Conservation (phyloP, 2,888 invertebrate genomes). For the Strigamia maritima region DNA sequence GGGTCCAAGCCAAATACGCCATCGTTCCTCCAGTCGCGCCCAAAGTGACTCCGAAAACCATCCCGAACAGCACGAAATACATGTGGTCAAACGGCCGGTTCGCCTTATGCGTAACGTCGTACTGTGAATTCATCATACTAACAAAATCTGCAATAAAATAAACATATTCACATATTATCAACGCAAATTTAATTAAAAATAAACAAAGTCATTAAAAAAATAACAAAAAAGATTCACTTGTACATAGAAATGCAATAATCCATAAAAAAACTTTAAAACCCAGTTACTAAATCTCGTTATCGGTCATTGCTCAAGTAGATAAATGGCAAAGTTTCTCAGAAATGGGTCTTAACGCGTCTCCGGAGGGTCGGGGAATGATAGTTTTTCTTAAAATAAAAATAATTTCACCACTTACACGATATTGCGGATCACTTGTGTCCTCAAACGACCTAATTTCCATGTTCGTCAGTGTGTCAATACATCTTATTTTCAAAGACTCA, state of each 20-base stretch:
- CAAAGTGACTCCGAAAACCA: neutral
- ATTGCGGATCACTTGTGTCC: neutral
- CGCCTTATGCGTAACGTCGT: constrained; percentile 6
- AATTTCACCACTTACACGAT: constrained; percentile 1
- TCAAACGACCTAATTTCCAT: neutral
- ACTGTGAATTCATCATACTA: neutral
- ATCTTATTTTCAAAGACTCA: neutral
- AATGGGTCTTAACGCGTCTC: neutral
- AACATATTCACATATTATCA: neutral
- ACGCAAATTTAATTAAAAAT: no score
- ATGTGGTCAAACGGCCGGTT: constrained; percentile 8
- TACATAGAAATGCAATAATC: neutral
- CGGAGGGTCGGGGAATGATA: neutral
- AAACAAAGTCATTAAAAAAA: no score
- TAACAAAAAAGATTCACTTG: neutral
- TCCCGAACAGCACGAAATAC: constrained; percentile 26
- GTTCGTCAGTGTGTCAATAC: neutral
- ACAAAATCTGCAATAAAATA: neutral
- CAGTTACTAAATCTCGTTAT: neutral
- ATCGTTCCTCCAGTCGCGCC: constrained; percentile 31
- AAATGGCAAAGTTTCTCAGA: neutral
- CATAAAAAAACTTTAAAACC: neutral
- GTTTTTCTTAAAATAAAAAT: neutral
- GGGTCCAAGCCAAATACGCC: constrained; percentile 33
- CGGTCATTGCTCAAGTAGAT: neutral